These are phyloP conservation scores for Acholoe squamosa DNA, from an alignment of 2,888 invertebrate species.

Conservation along the genomic window DNA sequence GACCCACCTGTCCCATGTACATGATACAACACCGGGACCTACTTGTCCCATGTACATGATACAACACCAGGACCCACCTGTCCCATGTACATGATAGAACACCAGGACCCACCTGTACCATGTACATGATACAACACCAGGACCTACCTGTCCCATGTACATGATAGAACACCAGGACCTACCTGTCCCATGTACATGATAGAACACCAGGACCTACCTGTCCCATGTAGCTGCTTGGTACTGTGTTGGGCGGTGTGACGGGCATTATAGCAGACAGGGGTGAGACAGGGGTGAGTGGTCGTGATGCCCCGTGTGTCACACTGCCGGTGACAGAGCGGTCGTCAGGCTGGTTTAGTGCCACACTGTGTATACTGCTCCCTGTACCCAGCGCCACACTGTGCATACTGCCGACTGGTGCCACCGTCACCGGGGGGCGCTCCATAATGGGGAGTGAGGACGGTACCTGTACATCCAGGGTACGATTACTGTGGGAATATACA, in stretches of 20 bases:
- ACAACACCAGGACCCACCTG: no score
- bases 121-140: no score
- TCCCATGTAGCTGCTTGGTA: slow-evolving; percentile 44
- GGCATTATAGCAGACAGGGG: slow-evolving; percentile 4
- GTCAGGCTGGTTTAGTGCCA: neutral
- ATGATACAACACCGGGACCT: no score
- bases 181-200: no score
- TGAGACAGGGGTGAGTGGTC: slow-evolving; percentile 36
- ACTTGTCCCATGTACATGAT: no score
- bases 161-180: no score
- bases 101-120: no score
- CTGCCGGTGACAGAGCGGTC: neutral
- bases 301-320: slow-evolving; percentile 1
- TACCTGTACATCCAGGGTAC: slow-evolving; percentile 25
- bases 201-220: neutral
- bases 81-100: no score
- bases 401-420: slow-evolving; percentile 55
- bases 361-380: slow-evolving; percentile 50
- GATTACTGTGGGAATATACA: neutral
- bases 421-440: slow-evolving; percentile 36
- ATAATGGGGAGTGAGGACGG: neutral
- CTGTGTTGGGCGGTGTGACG: slow-evolving; percentile 9
- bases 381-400: slow-evolving; percentile 42
- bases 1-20: no score
- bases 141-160: no score